Evolutionary conservation across 2,113 vertebrate genomes (phyloP), one percentile per base, ranked within the genome.

Genomic region (Pelmatolapia mariae): DNA sequence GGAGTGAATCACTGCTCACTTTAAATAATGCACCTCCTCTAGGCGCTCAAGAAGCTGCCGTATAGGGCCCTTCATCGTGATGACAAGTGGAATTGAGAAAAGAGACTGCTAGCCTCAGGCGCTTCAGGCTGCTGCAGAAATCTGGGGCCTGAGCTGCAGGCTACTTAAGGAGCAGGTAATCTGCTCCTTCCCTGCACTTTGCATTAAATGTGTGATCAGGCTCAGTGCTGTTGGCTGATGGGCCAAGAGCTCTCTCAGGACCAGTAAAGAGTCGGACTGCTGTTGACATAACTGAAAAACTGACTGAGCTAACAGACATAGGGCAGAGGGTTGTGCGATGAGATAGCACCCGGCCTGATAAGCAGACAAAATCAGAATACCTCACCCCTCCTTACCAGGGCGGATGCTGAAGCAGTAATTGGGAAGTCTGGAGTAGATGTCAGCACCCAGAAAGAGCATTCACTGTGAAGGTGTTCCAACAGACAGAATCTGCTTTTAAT

Each of bases 21-120:
- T 95, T 95, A 89, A 96, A 92, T 94, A 95, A 94, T 92, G 92
- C 83, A 83, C 78, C 91, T 94, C 93, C 76, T 93, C 83, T 53
- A 40, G 79, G 79, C 85, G 50, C 87, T 87, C 15, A 36, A 85
- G 80, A 83, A 82, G 86, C 76, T 33, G 82, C 40, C 16, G 2
- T 71, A 87, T 80, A 82, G 68, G 87, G 87, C 91, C 89, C 94
- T 95, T 92, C 85, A 91, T 87, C 19, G 16, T 91, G 90, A 93
- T 93, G 89, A 95, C 89, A 87, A 92, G 91, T 81, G 79, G 83
- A 89, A 82, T 54, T 24, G 80, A 89, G 76, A 88, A 89, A 66
- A 87, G 43, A 61, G 85, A 73, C 38, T 4, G 22, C 80, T 8
- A 80, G 68, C 82, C 50, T 90, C n/a, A 8, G 84, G 29, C 38